Conservation (phyloP, 1,140 invertebrate species). For the Lepidurus apus region DNA sequence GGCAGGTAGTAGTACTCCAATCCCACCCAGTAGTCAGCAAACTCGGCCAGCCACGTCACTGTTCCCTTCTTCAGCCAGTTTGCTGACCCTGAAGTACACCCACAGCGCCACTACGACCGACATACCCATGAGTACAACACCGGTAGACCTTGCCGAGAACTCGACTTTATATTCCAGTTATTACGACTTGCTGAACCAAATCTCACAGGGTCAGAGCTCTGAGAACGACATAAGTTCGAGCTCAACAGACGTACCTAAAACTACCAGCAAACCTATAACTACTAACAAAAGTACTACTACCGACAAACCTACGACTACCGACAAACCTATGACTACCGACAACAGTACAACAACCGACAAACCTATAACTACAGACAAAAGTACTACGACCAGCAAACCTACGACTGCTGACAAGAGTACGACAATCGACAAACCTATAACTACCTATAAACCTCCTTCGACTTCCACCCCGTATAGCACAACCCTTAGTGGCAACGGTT, state of each 20-base stretch:
- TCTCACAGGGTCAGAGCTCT: not conserved
- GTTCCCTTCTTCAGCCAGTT: not conserved
- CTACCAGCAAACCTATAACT: not conserved
- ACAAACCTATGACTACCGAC: not conserved
- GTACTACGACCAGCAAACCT: not conserved
- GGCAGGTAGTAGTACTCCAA: not conserved
- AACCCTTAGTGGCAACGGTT: not conserved
- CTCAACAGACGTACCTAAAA: not conserved
- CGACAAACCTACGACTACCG: not conserved
- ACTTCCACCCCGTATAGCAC: not conserved
- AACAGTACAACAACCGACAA: not conserved
- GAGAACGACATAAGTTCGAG: not conserved
- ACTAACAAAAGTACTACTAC: no score
- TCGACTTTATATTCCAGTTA: not conserved
- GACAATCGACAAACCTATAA: not conserved
- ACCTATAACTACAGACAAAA: not conserved
- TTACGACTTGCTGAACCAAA: not conserved
- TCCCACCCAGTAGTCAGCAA: not conserved
- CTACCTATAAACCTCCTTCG: not conserved
- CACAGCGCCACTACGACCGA: constrained; percentile 4
- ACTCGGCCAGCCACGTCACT: not conserved
- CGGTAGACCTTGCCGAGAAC: not conserved
- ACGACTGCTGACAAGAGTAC: not conserved
- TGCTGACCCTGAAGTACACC: not conserved
- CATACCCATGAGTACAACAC: not conserved